phyloP scores from a whole-genome alignment of 2,113 vertebrate species.

The Nyctereutes procyonoides region DNA sequence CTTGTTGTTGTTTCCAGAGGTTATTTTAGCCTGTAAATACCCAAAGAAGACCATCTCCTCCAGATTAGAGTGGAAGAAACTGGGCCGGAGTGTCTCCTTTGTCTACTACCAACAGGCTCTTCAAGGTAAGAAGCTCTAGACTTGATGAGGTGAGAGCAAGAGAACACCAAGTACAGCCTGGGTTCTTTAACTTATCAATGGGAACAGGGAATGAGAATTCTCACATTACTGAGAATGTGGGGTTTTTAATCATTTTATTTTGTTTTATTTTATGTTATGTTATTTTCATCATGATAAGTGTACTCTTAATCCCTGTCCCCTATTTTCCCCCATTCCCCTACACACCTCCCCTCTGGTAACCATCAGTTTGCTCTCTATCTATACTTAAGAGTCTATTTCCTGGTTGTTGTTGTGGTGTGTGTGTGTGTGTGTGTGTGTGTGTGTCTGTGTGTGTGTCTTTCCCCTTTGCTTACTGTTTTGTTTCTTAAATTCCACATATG shows the following conservation, averaged over 20 bases:
- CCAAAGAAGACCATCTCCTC: constrained; percentile 86
- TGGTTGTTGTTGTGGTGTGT: background rate
- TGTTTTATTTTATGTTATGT: background rate
- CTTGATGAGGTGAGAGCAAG: background rate
- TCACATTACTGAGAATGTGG: constrained; percentile 19
- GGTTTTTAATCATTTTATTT: background rate
- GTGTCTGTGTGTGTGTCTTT: too few species aligned
- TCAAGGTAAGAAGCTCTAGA: constrained; percentile 87
- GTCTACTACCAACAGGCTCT: constrained; percentile 92
- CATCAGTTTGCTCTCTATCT: background rate
- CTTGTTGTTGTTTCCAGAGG: constrained; percentile 86
- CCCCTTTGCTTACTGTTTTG: background rate
- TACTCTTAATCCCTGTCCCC: background rate
- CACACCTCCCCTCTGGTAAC: background rate
- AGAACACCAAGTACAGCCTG: background rate
- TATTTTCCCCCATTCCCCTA: background rate
- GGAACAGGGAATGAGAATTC: too few species aligned
- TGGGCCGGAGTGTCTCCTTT: constrained; percentile 90
- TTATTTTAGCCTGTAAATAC: constrained; percentile 92
- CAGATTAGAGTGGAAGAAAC: constrained; percentile 98
- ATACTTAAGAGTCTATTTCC: background rate
- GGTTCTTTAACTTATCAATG: background rate
- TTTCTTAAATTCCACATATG: background rate
- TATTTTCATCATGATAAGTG: background rate
- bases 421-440: too few species aligned